Percentiles rank a stretch among this genome's conserved stretches.
Conservation (phyloP, 2,888 invertebrate genomes). For the Callyntrura guangdongensis region DNA sequence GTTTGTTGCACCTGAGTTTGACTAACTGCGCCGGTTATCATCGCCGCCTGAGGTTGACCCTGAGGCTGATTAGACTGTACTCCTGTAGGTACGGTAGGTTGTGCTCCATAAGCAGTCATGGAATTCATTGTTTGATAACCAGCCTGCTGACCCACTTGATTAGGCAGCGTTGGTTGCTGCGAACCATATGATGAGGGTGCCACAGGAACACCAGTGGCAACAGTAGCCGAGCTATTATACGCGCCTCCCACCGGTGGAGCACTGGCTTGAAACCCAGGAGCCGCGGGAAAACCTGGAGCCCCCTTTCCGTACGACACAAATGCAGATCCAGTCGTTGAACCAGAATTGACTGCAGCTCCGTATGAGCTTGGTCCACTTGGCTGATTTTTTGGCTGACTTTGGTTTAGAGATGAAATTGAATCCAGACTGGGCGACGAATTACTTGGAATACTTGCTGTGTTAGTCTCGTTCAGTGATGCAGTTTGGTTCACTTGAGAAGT, state of each 20-base stretch:
- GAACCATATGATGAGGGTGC: constrained; percentile 76
- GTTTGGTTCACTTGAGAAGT: constrained; percentile 77
- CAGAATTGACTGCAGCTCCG: constrained; percentile 80
- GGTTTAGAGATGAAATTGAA: constrained; percentile 78
- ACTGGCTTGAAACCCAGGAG: constrained; percentile 82
- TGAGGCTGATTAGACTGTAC: constrained; percentile 79
- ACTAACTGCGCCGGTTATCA: constrained; percentile 69
- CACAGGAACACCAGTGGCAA: constrained; percentile 67
- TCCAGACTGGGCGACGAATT: constrained; percentile 76
- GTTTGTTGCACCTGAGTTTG: constrained; percentile 71
- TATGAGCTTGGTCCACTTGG: constrained; percentile 81
- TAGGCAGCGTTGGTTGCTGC: constrained; percentile 76
- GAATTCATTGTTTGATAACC: constrained; percentile 80
- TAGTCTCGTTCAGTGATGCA: constrained; percentile 52
- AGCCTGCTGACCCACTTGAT: constrained; percentile 75
- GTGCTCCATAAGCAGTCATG: constrained; percentile 79
- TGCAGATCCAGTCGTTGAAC: constrained; percentile 82
- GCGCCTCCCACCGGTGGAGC: constrained; percentile 74
- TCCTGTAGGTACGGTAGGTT: constrained; percentile 79
- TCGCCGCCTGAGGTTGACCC: constrained; percentile 76
- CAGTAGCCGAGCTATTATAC: constrained; percentile 73
- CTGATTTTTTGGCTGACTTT: constrained; percentile 80
- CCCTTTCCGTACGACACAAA: constrained; percentile 83
- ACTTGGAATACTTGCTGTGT: constrained; percentile 70
- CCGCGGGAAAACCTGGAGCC: constrained; percentile 84